These are phyloP conservation scores for Magallana angulata DNA, from an alignment of 1,140 invertebrate species.

Conservation along the genomic window DNA sequence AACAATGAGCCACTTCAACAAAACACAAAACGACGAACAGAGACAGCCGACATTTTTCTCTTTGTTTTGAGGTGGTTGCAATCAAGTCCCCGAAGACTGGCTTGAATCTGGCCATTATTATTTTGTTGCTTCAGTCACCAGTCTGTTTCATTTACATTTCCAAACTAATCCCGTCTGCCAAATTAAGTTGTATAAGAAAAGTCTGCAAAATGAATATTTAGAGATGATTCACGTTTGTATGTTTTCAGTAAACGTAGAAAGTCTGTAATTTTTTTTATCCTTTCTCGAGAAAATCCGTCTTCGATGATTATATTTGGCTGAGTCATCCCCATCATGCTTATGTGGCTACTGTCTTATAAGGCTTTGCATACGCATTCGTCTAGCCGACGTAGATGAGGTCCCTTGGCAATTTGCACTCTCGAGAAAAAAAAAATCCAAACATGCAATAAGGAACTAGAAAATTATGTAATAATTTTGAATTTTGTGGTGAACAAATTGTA, in stretches of 20 bases:
- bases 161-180: constrained; percentile 14
- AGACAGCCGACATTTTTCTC: no score
- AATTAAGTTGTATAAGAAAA: neutral
- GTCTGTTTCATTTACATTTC: neutral
- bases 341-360: neutral
- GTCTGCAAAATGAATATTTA: constrained; percentile 11
- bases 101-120: no score
- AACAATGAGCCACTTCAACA: no score
- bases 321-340: neutral
- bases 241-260: constrained; percentile 5
- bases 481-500: constrained; percentile 13
- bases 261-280: neutral
- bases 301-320: neutral
- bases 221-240: constrained; percentile 18
- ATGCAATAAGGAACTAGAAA: constrained; percentile 3
- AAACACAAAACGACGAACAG: no score
- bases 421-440: neutral
- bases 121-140: neutral
- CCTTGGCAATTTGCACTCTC: neutral
- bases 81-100: no score
- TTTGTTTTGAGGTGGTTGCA: no score
- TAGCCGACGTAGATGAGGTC: neutral
- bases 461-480: constrained; percentile 7
- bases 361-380: neutral
- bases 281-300: neutral